Evolutionary conservation across 1,140 invertebrate genomes (phyloP), one percentile per base, ranked within the genome.

Genomic region (Galleria mellonella): DNA sequence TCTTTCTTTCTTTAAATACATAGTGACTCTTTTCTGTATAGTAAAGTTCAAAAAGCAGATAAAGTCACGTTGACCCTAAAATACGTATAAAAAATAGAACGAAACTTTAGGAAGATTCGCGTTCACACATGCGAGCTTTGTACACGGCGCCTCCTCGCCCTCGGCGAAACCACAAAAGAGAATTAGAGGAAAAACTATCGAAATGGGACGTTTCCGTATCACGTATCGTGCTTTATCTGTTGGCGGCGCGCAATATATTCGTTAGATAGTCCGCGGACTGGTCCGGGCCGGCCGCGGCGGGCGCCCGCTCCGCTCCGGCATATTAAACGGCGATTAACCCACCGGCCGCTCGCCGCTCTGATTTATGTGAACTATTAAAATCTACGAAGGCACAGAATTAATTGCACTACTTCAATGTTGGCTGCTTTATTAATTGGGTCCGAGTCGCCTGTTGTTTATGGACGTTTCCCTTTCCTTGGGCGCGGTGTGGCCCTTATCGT

Each of bases 331-430:
- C 74, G 72, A 81, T 83, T 81, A 83, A 70, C 76, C 75, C 71
- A 73, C 75, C 75, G 78, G 74, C 70, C 59, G 17, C 17, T n/a
- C n/a, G n/a, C n/a, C 52, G 55, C 65, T 40, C 74, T 78, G 79
- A 83, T 83, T 83, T 83, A 83, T 83, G 74, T 53, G 67, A 78
- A 83, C 79, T 83, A 83, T 83, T 83, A 83, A 83, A 83, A 81
- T 81, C 76, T 79, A 59, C 67, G 79, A 78, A 81, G 73, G 79
- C 76, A 63, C 63, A 74, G 68, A 82, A 83, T 83, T 83, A 83
- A 83, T 83, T 79, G 77, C 75, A 61, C 79, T 71, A 83, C 76
- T 81, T 75, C 63, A 72, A 66, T 74, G 72, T 64, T 60, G 61
- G 68, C 57, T 65, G 71, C 70, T 72, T 83, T 82, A 83, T 83